Base-by-base conservation (phyloP, 2,113 vertebrate genomes). In the Girardinichthys multiradiatus region DNA sequence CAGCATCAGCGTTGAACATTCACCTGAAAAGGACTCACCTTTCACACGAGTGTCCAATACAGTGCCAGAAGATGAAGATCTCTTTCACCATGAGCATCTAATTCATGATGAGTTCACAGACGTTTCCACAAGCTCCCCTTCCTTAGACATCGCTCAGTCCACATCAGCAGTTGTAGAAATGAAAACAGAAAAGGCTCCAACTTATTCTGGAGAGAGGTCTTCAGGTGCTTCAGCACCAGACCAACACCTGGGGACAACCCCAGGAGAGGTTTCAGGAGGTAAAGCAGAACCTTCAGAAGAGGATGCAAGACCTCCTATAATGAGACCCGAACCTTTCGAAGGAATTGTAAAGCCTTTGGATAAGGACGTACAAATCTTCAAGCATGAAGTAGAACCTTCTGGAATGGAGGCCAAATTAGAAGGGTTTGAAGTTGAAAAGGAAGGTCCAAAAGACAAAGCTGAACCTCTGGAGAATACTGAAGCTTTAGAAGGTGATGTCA, bases 11-110 rank as follows among this genome's bases (percentile, higher is more conserved):
- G 81, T 82, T 0, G 73, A 42, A 0, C 76, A 89, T 1, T 91
- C 86, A 0, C 86, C 89, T 11, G 90, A 94, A 33, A 92, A 84
- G 70, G 93, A 93, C 62, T 94, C 93, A 0, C 93, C 93, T 0
- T 95, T 93, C 64, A 92, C 89, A 2, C 83, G 87, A 21, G 87
- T 94, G 48, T 90, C 90, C 0, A 85, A 94, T 59, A 77, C 66
- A 0, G 84, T 30, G 0, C 84, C 87, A 0, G 90, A 88, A 3
- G 81, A 92, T 0, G 84, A 92, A 3, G 86, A 89, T 24, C 62
- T 45, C 1, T n/a, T 87, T 31, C 63, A 61, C 4, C 68, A 68
- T 0, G 67, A 80, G 26, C 67, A 63, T 10, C 63, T 13, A 2
- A 76, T 58, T 48, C 77, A 79, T 0, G 73, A 87, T 14, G 74